These are phyloP conservation scores for Chaetophractus vellerosus DNA, from an alignment of 2,797 vertebrate species.

Conservation along the genomic window DNA sequence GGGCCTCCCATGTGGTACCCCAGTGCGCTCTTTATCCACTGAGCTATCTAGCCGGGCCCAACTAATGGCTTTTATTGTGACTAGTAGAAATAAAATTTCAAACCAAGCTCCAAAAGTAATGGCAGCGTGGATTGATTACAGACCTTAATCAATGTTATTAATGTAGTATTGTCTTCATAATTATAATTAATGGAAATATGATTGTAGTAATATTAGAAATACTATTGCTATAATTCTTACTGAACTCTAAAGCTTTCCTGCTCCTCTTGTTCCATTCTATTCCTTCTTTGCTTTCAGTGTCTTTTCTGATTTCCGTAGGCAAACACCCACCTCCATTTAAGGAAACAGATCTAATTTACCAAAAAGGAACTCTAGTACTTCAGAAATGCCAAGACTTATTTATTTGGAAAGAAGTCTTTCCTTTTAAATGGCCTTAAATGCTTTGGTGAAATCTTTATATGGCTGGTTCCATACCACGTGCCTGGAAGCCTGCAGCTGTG, in stretches of 20 bases:
- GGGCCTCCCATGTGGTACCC: no score
- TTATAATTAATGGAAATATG: constrained; percentile 69
- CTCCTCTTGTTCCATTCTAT: not conserved
- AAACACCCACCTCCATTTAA: not conserved
- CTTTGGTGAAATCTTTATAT: not conserved
- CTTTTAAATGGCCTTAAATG: no score
- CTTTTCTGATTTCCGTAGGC: not conserved
- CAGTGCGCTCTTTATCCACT: no score
- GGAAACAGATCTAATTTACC: not conserved
- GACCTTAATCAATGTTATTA: constrained; percentile 72
- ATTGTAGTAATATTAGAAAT: constrained; percentile 35
- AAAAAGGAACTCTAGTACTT: not conserved
- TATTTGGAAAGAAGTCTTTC: not conserved
- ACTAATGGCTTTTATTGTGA: constrained; percentile 51
- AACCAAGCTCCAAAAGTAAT: constrained; percentile 60
- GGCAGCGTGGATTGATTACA: constrained; percentile 44
- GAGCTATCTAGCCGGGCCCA: no score
- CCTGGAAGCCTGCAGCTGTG: not conserved
- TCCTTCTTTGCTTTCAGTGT: not conserved
- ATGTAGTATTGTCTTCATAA: constrained; percentile 68
- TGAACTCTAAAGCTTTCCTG: not conserved
- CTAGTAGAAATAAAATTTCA: constrained; percentile 58
- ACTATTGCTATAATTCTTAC: constrained; percentile 65
- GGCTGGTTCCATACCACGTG: not conserved
- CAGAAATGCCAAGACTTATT: not conserved